Percentiles rank a stretch among this genome's conserved stretches.
These are phyloP conservation scores for Gambusia holbrooki DNA, from an alignment of 2,113 vertebrate genomes.

Conservation along the genomic window DNA sequence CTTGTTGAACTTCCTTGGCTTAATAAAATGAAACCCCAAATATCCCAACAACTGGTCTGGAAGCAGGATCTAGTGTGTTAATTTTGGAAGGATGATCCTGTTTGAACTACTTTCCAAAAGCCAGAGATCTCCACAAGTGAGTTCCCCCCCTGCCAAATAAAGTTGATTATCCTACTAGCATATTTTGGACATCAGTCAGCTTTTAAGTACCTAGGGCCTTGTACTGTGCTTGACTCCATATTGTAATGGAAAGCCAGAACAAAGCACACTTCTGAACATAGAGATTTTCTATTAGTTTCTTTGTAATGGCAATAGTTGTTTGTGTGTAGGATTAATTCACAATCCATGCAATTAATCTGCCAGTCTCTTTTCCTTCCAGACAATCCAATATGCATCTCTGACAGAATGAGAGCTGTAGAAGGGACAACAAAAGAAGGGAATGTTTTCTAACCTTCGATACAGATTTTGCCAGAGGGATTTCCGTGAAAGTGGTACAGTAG, in stretches of 20 bases:
- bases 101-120: conserved; percentile 56
- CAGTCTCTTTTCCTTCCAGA: background rate
- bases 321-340: background rate
- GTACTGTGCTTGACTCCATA: conserved; percentile 9
- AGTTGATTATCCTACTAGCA: conserved; percentile 21
- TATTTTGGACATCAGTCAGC: conserved; percentile 12
- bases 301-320: background rate
- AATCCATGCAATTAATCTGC: background rate
- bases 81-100: conserved; percentile 54
- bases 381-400: background rate
- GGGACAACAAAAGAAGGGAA: background rate
- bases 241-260: background rate
- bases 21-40: conserved; percentile 47
- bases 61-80: conserved; percentile 36
- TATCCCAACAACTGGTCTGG: conserved; percentile 42
- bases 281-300: background rate
- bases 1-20: conserved; percentile 36
- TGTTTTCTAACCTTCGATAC: background rate
- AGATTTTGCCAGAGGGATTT: background rate
- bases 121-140: conserved; percentile 17
- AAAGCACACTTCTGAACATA: background rate
- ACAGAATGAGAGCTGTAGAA: background rate
- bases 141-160: conserved; percentile 18
- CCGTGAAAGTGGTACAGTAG: background rate
- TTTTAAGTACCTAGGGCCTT: background rate